Evolutionary conservation across 2,113 vertebrate species (phyloP), one percentile per base, ranked within the genome.

Genomic region (Marmota monax): DNA sequence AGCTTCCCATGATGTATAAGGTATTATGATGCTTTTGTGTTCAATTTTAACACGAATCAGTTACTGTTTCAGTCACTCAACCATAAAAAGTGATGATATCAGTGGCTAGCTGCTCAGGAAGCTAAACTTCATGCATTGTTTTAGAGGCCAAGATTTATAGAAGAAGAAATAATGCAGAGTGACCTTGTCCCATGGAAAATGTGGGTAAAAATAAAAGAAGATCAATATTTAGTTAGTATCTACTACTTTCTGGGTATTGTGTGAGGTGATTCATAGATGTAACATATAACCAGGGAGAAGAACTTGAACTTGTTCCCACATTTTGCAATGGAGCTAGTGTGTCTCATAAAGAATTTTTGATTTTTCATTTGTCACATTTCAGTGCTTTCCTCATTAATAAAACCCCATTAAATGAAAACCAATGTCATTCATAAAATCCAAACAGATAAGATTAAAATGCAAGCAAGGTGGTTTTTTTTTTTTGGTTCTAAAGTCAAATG

Each of bases 41-140:
- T 90, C 63, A 88, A 9, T 84, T 92, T 88, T 84, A 39, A 91
- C 85, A 74, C 4, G n/a, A 95, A 48, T 77, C 63, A 53, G 45
- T 88, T 67, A 48, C 61, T 48, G 23, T 65, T 86, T 92, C 45
- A 95, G 74, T 23, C 72, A 89, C 32, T 83, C 20, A 65, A 7
- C 34, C 10, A 32, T n/a, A 25, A 7, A 74, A 76, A 84, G 3
- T 63, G 72, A 37, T 32, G 10, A 29, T 82, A 77, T 65, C 13
- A 70, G 6, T 70, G 48, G n/a, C 34, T 56, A 94, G 85, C 48
- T 70, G 4, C 29, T 78, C 23, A 56, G n/a, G 16, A 88, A 74
- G 27, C 84, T 48, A 79, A 69, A 88, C 4, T 73, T 11, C 32
- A 76, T 29, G 22, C 16, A n/a, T 29, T 8, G 23, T 86, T 83